Conservation (phyloP, 2,797 vertebrate genomes). For the Toxotes lorentzi region DNA sequence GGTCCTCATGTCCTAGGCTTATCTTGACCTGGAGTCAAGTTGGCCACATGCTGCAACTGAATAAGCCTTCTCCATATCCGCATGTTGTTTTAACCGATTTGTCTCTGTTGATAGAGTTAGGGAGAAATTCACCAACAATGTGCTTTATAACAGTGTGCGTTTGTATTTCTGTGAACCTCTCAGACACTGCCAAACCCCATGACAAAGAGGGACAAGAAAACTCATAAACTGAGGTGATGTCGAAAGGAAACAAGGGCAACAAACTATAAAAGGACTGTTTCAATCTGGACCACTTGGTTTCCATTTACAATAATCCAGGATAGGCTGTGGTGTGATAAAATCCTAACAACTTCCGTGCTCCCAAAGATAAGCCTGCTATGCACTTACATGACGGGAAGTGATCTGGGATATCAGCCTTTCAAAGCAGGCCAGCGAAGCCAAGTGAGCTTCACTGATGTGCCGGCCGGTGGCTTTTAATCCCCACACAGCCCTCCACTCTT, state of each 20-base stretch:
- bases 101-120: slow-evolving; percentile 39
- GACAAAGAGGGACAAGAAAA: slow-evolving; percentile 26
- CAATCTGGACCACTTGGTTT: slow-evolving; percentile 75
- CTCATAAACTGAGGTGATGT: slow-evolving; percentile 34
- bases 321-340: slow-evolving; percentile 79
- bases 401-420: slow-evolving; percentile 85
- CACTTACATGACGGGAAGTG: slow-evolving; percentile 80
- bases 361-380: slow-evolving; percentile 81
- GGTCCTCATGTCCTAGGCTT: slow-evolving; percentile 78
- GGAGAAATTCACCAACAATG: slow-evolving; percentile 28
- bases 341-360: slow-evolving; percentile 83
- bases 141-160: slow-evolving; percentile 7
- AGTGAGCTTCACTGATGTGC: slow-evolving; percentile 79
- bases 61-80: slow-evolving; percentile 67
- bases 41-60: slow-evolving; percentile 72
- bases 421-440: slow-evolving; percentile 79
- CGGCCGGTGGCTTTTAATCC: slow-evolving; percentile 73
- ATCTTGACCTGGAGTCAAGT: slow-evolving; percentile 82
- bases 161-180: slow-evolving; percentile 10
- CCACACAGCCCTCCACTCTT: slow-evolving; percentile 66
- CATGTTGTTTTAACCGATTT: slow-evolving; percentile 64
- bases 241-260: slow-evolving; percentile 38
- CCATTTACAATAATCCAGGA: slow-evolving; percentile 81
- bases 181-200: not conserved
- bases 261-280: slow-evolving; percentile 68